Evolutionary conservation across 2,797 vertebrate genomes (phyloP).

Genomic region (Urocyon cinereoargenteus): DNA sequence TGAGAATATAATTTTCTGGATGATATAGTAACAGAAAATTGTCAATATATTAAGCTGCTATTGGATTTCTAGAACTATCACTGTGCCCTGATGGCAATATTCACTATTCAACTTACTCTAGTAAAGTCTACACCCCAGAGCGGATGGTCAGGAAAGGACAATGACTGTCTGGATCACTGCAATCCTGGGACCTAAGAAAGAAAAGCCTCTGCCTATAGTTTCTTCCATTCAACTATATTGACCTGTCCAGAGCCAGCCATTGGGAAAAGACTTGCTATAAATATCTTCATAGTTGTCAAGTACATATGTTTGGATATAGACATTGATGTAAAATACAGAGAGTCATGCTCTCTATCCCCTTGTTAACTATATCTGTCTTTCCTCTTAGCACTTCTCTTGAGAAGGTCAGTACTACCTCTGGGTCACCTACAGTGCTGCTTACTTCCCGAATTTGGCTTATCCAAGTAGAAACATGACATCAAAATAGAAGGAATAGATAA

Average conservation of each 20-base stretch:
- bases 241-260: neutral
- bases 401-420: neutral
- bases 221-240: neutral
- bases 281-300: neutral
- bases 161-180: neutral
- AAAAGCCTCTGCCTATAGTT: neutral
- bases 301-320: neutral
- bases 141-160: neutral
- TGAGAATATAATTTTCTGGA: constrained; percentile 87
- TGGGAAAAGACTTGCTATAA: neutral
- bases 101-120: neutral
- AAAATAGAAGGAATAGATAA: neutral
- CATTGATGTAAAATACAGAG: neutral
- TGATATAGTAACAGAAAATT: constrained; percentile 84
- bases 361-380: neutral
- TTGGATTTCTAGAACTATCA: constrained; percentile 12
- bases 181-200: neutral
- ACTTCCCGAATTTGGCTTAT: neutral
- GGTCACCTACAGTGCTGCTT: neutral
- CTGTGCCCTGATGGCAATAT: neutral
- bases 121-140: neutral
- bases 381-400: neutral
- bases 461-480: neutral
- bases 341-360: neutral
- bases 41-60: constrained; percentile 84